These are phyloP conservation scores for Drosophila prostipennis DNA, from an alignment of 2,888 invertebrate species.

Conservation along the genomic window DNA sequence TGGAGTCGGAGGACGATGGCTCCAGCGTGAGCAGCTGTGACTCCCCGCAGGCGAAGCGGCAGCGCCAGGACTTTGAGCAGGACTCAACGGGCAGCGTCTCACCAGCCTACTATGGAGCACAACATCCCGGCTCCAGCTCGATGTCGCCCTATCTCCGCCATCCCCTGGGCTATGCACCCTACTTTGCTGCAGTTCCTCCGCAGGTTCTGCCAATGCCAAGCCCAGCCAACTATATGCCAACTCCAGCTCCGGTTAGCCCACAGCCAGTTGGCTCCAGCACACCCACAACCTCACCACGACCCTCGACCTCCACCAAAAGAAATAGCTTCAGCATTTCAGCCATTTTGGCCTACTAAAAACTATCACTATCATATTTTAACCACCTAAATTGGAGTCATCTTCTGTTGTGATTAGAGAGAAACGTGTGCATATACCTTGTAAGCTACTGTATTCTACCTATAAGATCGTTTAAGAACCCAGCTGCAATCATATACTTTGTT, in stretches of 20 bases:
- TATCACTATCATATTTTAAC: too few relatives aligned
- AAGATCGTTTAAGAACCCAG: slow-evolving; percentile 23
- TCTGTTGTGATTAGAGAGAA: slow-evolving; percentile 61
- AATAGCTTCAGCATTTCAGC: slow-evolving; percentile 84
- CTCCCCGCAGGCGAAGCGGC: slow-evolving; percentile 74
- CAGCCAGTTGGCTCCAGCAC: slow-evolving; percentile 19
- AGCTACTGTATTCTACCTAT: slow-evolving; percentile 10
- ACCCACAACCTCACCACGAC: slow-evolving; percentile 42
- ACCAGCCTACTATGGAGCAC: slow-evolving; percentile 53
- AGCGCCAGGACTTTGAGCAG: slow-evolving; percentile 80
- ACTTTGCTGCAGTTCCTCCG: slow-evolving; percentile 61
- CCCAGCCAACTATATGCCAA: slow-evolving; percentile 25
- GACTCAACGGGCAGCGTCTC: slow-evolving; percentile 70
- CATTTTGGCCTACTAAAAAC: slow-evolving; percentile 80
- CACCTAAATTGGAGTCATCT: slow-evolving; percentile 12
- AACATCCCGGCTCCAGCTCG: not conserved
- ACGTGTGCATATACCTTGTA: slow-evolving; percentile 60
- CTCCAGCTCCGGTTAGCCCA: slow-evolving; percentile 8
- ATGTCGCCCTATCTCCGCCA: slow-evolving; percentile 21
- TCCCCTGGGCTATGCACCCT: slow-evolving; percentile 21
- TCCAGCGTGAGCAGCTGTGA: slow-evolving; percentile 77
- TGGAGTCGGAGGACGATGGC: slow-evolving; percentile 77
- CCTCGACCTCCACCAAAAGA: slow-evolving; percentile 68
- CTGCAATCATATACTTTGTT: slow-evolving; percentile 53
- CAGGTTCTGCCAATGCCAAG: slow-evolving; percentile 27